Evolutionary conservation across 2,888 invertebrate genomes (phyloP).

Genomic region (Iselma pallidipennis): DNA sequence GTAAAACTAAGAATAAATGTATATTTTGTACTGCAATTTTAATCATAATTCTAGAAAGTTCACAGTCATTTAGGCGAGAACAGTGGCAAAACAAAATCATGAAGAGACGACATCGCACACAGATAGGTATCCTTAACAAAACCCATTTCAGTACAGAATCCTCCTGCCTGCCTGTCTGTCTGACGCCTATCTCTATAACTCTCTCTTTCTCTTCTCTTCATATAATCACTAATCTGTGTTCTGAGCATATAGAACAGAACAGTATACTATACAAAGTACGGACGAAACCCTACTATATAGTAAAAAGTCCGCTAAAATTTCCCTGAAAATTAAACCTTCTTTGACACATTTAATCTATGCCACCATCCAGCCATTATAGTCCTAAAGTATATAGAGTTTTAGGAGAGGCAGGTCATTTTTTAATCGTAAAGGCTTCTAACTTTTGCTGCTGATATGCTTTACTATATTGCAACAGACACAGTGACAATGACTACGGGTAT

Average conservation of each 20-base stretch:
- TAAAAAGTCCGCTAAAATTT: conserved; percentile 56
- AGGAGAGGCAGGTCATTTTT: background rate
- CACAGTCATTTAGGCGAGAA: conserved; percentile 53
- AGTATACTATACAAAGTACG: conserved; percentile 39
- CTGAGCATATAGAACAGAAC: conserved; percentile 16
- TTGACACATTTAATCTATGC: conserved; percentile 55
- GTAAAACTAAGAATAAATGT: conserved; percentile 24
- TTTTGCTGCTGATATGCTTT: no score
- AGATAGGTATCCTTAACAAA: conserved; percentile 50
- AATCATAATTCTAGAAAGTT: conserved; percentile 49
- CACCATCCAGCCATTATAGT: conserved; percentile 32
- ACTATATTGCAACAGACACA: background rate
- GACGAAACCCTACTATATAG: conserved; percentile 50
- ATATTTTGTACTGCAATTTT: conserved; percentile 44
- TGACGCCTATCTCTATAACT: conserved; percentile 22
- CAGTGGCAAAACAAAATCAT: conserved; percentile 39
- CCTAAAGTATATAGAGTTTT: conserved; percentile 18
- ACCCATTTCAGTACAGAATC: conserved; percentile 44
- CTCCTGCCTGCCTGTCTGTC: conserved; percentile 13
- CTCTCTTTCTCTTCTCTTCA: background rate
- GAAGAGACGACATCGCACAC: conserved; percentile 47
- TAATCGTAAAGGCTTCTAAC: background rate
- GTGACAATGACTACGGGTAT: background rate
- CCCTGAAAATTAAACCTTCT: conserved; percentile 57
- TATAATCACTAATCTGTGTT: conserved; percentile 41